Conservation (phyloP, 2,797 vertebrate genomes). For the Microhierax caerulescens region DNA sequence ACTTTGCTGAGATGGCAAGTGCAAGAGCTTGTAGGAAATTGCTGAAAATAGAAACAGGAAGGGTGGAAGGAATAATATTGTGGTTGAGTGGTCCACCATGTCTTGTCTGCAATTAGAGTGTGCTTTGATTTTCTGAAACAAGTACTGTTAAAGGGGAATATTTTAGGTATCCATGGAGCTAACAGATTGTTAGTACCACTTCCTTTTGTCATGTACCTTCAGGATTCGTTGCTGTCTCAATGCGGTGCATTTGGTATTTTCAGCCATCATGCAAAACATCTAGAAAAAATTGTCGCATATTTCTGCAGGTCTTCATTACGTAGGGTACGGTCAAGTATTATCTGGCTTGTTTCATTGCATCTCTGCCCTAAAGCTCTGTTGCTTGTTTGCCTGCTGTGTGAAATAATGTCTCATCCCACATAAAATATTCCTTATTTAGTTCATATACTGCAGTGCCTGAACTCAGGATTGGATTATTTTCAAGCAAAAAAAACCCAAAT, state of each 20-base stretch:
- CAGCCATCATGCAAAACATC: background rate
- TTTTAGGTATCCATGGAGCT: background rate
- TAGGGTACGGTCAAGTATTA: background rate
- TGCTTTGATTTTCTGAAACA: background rate
- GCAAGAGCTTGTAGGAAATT: background rate
- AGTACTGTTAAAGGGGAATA: background rate
- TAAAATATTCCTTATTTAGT: background rate
- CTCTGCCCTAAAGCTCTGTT: background rate
- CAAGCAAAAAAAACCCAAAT: background rate
- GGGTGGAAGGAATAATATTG: background rate
- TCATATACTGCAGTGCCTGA: background rate
- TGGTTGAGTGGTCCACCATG: rapidly evolving
- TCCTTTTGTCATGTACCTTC: background rate
- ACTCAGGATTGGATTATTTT: background rate
- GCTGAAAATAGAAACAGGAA: background rate
- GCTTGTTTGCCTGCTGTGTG: background rate
- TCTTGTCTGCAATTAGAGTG: background rate
- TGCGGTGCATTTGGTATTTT: background rate
- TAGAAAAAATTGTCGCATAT: background rate
- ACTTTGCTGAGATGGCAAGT: background rate
- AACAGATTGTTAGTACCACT: background rate
- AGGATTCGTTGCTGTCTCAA: background rate
- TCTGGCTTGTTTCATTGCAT: background rate
- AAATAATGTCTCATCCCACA: background rate
- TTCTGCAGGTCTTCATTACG: background rate